phyloP scores from a whole-genome alignment of 2,797 vertebrate species.

The Alfaro cultratus region DNA sequence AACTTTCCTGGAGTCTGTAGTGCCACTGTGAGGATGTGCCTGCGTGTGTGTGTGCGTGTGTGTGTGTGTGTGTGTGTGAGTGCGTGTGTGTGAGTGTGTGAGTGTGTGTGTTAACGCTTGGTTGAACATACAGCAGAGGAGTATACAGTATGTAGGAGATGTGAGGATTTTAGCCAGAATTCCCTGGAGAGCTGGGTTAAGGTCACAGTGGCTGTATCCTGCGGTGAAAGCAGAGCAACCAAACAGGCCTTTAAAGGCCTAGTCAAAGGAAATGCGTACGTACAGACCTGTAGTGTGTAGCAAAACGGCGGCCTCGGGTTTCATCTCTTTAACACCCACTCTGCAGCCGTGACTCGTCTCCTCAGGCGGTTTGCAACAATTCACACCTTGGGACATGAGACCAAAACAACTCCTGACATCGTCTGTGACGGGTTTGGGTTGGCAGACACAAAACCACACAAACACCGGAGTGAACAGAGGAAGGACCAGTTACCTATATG shows the following conservation, averaged over 20 bases:
- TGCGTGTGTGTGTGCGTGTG: slow-evolving; percentile 18
- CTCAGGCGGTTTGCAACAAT: not conserved
- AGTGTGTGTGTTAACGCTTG: slow-evolving; percentile 18
- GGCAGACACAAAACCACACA: not conserved
- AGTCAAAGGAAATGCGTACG: not conserved
- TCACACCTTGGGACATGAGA: not conserved
- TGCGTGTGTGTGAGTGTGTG: not conserved
- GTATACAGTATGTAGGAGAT: slow-evolving; percentile 16
- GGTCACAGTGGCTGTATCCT: slow-evolving; percentile 28
- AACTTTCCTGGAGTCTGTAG: slow-evolving; percentile 45
- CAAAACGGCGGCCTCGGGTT: not conserved
- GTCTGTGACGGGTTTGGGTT: not conserved
- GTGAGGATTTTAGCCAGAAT: slow-evolving; percentile 24
- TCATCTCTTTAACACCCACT: not conserved
- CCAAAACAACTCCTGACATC: not conserved
- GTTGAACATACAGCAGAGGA: slow-evolving; percentile 25
- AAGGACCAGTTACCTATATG: not conserved
- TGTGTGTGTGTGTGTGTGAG: slow-evolving; percentile 17
- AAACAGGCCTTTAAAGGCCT: not conserved
- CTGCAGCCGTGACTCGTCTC: not conserved
- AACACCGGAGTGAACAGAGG: not conserved
- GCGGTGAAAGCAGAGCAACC: not conserved
- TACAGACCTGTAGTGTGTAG: not conserved
- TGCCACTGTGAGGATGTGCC: slow-evolving; percentile 8
- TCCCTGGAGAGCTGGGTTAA: slow-evolving; percentile 22